These are phyloP conservation scores for Trinectes maculatus DNA, from an alignment of 2,113 vertebrate species.

Conservation along the genomic window DNA sequence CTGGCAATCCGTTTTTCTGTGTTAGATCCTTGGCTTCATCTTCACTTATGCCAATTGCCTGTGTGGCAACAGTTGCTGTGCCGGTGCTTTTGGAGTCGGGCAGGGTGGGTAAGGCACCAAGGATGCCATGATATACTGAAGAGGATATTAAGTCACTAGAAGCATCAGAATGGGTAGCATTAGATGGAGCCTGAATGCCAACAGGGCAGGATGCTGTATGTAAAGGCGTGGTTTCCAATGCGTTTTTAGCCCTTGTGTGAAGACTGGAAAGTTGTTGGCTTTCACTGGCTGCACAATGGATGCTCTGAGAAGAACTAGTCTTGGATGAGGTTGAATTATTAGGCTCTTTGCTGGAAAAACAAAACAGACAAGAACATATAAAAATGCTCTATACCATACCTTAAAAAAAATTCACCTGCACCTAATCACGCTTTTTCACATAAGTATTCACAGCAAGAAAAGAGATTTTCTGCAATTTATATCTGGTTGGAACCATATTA, in stretches of 20 bases:
- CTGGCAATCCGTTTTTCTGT: slow-evolving; percentile 27
- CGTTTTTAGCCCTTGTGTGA: slow-evolving; percentile 54
- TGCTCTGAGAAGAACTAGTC: slow-evolving; percentile 42
- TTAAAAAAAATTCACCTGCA: too few species aligned
- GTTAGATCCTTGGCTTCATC: slow-evolving; percentile 26
- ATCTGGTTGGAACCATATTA: too few species aligned
- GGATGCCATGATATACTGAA: slow-evolving; percentile 28
- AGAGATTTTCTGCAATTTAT: too few species aligned
- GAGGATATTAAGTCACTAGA: slow-evolving; percentile 30
- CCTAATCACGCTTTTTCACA: too few species aligned
- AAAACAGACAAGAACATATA: background rate
- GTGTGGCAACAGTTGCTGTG: slow-evolving; percentile 27
- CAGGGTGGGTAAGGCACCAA: slow-evolving; percentile 40
- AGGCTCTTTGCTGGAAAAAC: slow-evolving; percentile 40
- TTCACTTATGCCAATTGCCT: slow-evolving; percentile 2
- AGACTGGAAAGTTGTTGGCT: slow-evolving; percentile 32
- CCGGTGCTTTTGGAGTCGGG: slow-evolving; percentile 23
- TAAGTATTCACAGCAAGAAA: too few species aligned
- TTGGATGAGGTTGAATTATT: slow-evolving; percentile 30
- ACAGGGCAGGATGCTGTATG: slow-evolving; percentile 21
- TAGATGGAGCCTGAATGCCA: slow-evolving; percentile 38
- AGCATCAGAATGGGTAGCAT: slow-evolving; percentile 22
- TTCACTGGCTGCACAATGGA: slow-evolving; percentile 45
- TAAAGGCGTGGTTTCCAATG: slow-evolving; percentile 47
- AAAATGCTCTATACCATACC: background rate